phyloP scores from a whole-genome alignment of 2,888 invertebrate species.

The Melitaea athalia region DNA sequence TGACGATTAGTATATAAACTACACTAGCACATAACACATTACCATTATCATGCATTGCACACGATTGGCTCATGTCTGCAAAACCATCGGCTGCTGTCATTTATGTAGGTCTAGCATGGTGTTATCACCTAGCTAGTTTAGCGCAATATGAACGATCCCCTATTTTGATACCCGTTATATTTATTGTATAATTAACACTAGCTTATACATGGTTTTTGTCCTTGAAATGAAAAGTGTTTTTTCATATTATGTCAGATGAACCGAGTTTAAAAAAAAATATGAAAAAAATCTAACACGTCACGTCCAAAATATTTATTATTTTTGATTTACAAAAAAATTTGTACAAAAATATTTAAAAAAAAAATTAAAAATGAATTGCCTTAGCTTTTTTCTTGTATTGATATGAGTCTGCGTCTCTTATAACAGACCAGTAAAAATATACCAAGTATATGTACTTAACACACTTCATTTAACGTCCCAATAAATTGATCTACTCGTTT shows the following conservation, averaged over 20 bases:
- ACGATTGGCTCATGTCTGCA: slow-evolving; percentile 71
- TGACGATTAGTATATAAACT: slow-evolving; percentile 41
- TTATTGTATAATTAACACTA: not conserved
- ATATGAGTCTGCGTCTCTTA: too few species aligned
- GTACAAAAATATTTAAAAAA: not conserved
- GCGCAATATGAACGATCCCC: slow-evolving; percentile 63
- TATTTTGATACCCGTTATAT: slow-evolving; percentile 65
- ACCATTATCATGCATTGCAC: slow-evolving; percentile 78
- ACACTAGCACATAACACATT: slow-evolving; percentile 74
- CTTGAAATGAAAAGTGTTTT: too few species aligned
- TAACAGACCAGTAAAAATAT: too few species aligned
- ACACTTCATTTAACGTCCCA: not conserved
- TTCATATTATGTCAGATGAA: too few species aligned
- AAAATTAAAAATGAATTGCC: not conserved
- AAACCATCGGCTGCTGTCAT: slow-evolving; percentile 71
- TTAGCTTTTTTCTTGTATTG: too few species aligned
- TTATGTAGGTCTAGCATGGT: slow-evolving; percentile 72
- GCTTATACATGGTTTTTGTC: too few species aligned
- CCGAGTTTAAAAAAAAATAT: too few species aligned
- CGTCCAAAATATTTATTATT: too few species aligned
- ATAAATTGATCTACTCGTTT: not conserved
- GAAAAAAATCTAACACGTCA: too few species aligned
- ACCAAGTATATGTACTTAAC: too few species aligned
- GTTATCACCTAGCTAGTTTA: slow-evolving; percentile 77
- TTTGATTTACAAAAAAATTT: too few species aligned